These are phyloP conservation scores for Crocallis elinguaria DNA, from an alignment of 2,888 invertebrate species.

Conservation along the genomic window DNA sequence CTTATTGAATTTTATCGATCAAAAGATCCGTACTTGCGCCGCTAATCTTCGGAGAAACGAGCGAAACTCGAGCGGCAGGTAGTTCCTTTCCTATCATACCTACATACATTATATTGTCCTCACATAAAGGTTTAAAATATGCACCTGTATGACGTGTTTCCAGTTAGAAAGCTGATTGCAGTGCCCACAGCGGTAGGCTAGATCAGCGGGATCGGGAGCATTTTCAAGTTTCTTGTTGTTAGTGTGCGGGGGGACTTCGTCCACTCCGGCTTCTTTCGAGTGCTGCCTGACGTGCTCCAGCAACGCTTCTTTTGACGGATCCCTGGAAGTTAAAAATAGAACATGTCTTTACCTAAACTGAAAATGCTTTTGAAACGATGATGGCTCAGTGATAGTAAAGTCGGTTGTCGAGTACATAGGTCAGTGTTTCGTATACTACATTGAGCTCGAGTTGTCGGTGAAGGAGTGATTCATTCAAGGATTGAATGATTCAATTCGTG, in stretches of 20 bases:
- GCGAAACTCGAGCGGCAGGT: too few relatives aligned
- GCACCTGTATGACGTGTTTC: conserved; percentile 94
- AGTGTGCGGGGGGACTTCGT: conserved; percentile 46
- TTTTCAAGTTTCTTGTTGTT: conserved; percentile 65
- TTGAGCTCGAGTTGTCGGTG: too few relatives aligned
- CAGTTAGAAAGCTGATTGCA: conserved; percentile 93
- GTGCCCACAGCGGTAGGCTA: conserved; percentile 89
- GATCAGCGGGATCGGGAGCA: conserved; percentile 71
- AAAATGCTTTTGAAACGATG: not conserved
- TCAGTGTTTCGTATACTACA: too few relatives aligned
- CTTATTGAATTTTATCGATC: too few relatives aligned
- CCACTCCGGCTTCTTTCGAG: conserved; percentile 55
- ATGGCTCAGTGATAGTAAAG: too few relatives aligned
- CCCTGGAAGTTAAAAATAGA: conserved; percentile 57
- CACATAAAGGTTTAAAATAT: conserved; percentile 25
- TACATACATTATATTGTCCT: too few relatives aligned
- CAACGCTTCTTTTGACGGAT: conserved; percentile 77
- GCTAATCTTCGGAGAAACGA: too few relatives aligned
- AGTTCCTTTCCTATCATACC: too few relatives aligned
- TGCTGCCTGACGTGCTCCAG: conserved; percentile 78
- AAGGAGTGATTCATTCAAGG: too few relatives aligned
- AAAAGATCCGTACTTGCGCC: too few relatives aligned
- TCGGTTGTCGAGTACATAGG: too few relatives aligned
- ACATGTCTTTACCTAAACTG: not conserved
- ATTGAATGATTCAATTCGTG: too few relatives aligned